Evolutionary conservation across 2,797 vertebrate genomes (phyloP), one percentile per base, ranked within the genome.

Genomic region (Microcaecilia unicolor): DNA sequence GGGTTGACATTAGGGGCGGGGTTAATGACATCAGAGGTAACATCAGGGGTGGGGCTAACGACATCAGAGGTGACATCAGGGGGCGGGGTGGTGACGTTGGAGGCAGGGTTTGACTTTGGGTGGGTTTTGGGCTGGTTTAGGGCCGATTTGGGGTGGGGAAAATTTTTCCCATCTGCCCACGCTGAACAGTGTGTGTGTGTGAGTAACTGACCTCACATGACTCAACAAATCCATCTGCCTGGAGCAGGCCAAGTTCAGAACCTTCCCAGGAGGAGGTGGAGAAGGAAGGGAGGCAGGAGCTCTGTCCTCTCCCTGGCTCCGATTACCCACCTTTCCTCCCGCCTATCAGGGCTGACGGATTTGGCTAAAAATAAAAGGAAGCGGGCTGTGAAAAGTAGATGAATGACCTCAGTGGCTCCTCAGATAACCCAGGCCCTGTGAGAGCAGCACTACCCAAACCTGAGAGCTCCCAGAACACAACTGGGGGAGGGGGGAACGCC

Each of bases 131-230:
- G n/a, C n/a, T n/a, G n/a, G n/a, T n/a, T n/a, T n/a, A n/a, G n/a
- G n/a, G n/a, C n/a, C n/a, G n/a, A n/a, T n/a, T n/a, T n/a, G n/a
- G n/a, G n/a, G n/a, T n/a, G n/a, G n/a, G n/a, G n/a, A n/a, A n/a
- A n/a, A n/a, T n/a, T n/a, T n/a, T n/a, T n/a, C n/a, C 22, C 16
- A 33, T 44, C 25, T n/a, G n/a, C n/a, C 37, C 28, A 28, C 36
- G 39, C 39, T 41, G 46, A 71, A 58, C 76, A 81, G 60, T 25
- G 74, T 74, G 72, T 80, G 80, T 86, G 74, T 88, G 84, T 91
- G 84, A 93, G 83, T 87, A 87, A 87, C 93, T 82, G 80, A 91
- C 86, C 87, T 92, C 89, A 90, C 87, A 95, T 97, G 93, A 98
- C 92, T 96, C 92, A 80, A 89, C 92, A 94, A 88, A 92, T 92